Evolutionary conservation across 37 sponge, comb jelly and placozoan species (phyloP).

Genomic region (Crambe crambe): DNA sequence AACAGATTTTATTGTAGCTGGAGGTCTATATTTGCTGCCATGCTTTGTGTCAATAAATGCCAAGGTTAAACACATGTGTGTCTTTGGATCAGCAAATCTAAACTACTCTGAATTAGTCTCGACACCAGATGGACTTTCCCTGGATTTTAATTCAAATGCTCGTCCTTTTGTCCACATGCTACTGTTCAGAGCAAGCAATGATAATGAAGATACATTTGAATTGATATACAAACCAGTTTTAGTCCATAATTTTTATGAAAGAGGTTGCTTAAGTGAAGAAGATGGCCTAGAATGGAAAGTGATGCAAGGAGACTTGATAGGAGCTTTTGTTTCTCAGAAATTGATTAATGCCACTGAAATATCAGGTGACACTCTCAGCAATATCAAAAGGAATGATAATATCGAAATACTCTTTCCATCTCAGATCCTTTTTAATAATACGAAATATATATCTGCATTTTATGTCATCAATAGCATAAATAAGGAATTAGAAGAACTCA

Average conservation of each 20-base stretch:
- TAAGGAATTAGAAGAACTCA: neutral
- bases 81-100: neutral
- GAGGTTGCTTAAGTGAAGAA: neutral
- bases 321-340: neutral
- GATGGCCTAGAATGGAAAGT: neutral
- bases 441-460: neutral
- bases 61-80: neutral
- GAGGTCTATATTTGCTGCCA: neutral
- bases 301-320: neutral
- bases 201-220: neutral
- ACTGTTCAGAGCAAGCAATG: neutral
- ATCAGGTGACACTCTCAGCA: neutral
- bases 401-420: neutral
- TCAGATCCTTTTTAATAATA: neutral
- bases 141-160: no score
- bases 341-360: neutral
- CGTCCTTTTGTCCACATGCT: neutral
- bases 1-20: neutral
- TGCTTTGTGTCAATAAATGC: neutral
- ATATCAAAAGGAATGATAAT: neutral
- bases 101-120: neutral
- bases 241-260: neutral
- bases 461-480: neutral
- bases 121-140: no score
- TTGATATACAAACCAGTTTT: neutral